Evolutionary conservation across 2,797 vertebrate species (phyloP).

Genomic region (Stomatorhinus walkeri): DNA sequence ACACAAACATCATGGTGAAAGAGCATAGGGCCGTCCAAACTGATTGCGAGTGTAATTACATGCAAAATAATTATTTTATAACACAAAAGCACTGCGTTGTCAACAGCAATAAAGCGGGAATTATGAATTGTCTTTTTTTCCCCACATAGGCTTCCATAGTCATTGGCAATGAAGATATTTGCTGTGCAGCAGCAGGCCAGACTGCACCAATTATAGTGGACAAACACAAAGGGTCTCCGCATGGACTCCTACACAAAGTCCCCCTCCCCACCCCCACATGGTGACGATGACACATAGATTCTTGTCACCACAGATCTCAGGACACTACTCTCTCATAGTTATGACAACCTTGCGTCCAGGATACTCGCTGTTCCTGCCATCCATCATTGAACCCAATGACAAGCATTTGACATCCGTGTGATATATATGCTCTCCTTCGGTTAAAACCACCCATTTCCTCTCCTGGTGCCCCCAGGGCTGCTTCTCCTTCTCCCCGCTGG

Average conservation of each 20-base stretch:
- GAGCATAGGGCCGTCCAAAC: conserved; percentile 4
- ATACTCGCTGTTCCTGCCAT: conserved; percentile 1
- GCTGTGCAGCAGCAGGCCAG: not conserved
- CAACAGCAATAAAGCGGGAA: not conserved
- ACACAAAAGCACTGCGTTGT: not conserved
- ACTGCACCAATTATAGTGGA: conserved; percentile 23
- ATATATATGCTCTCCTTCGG: not conserved
- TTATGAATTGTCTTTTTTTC: conserved; percentile 15
- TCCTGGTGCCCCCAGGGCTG: not conserved
- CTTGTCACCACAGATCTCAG: conserved; percentile 15
- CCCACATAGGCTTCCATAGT: not conserved
- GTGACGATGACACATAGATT: conserved; percentile 26
- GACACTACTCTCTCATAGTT: conserved; percentile 19
- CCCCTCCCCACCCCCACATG: not conserved
- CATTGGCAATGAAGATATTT: conserved; percentile 24
- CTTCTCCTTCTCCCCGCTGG: not conserved
- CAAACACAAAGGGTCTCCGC: conserved; percentile 19
- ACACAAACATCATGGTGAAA: not conserved
- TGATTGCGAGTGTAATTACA: conserved; percentile 21
- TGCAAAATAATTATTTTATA: not conserved
- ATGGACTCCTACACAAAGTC: not conserved
- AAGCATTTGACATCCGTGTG: not conserved
- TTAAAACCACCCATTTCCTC: not conserved
- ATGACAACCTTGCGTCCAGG: conserved; percentile 15
- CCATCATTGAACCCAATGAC: not conserved